Conservation (phyloP, 2,797 vertebrate genomes). For the Melanotaenia parkinsoni region DNA sequence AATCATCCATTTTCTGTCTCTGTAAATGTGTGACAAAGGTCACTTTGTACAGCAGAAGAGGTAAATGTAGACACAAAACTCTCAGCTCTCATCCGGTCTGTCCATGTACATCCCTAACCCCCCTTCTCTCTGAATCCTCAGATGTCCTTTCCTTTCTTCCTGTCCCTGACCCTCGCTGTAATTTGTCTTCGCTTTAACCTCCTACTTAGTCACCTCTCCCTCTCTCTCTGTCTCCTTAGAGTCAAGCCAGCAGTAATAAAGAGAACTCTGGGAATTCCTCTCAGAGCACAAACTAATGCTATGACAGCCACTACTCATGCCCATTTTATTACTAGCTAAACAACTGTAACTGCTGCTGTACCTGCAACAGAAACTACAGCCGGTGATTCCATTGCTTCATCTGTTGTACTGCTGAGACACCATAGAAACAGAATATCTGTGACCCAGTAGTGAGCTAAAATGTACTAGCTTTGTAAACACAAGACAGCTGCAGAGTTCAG, state of each 20-base stretch:
- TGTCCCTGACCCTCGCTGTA: slow-evolving; percentile 26
- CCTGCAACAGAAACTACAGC: background rate
- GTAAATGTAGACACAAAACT: slow-evolving; percentile 17
- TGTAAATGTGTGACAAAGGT: slow-evolving; percentile 59
- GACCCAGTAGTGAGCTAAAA: slow-evolving; percentile 2
- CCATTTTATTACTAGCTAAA: background rate
- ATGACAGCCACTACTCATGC: background rate
- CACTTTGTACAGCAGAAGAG: slow-evolving; percentile 62
- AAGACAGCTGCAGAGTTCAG: background rate
- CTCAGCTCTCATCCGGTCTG: slow-evolving; percentile 14
- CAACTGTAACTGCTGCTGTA: background rate
- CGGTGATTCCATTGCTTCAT: background rate
- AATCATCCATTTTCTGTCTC: slow-evolving; percentile 38
- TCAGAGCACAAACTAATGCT: background rate
- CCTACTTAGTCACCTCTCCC: slow-evolving; percentile 13
- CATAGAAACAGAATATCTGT: background rate
- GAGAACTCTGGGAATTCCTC: slow-evolving; percentile 5
- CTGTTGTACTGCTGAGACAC: background rate
- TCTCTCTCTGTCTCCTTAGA: background rate
- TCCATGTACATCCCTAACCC: slow-evolving; percentile 52
- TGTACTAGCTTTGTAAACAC: background rate
- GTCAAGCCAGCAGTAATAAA: slow-evolving; percentile 1
- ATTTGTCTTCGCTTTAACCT: slow-evolving; percentile 26
- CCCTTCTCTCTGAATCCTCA: slow-evolving; percentile 36
- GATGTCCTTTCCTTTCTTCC: slow-evolving; percentile 37